Base-by-base conservation (phyloP, 2,113 vertebrate species). In the Tursiops truncatus region DNA sequence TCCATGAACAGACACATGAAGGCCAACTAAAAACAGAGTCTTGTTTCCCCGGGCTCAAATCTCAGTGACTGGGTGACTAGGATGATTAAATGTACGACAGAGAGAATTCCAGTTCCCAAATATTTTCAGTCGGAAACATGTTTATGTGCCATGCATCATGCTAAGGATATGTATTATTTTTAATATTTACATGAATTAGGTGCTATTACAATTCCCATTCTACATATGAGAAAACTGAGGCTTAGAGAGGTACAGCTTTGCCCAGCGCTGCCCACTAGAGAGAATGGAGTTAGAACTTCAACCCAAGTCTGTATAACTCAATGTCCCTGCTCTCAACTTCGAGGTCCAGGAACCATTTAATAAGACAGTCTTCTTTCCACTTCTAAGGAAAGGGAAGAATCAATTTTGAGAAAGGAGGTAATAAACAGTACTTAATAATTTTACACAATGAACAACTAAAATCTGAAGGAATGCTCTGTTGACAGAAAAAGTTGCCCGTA, bases 31-130 rank as follows among this genome's bases (percentile, higher is more conserved):
- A 95, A 95, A 68, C 63, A 23, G 71, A 74, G 28, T 77, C 70
- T 95, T 93, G 11, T 71, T 95, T 93, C 70, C 95, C 60, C 36
- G 77, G 70, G 14, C 95, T 95, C 36, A 93, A 74, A 93, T 88
- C 62, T 96, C 56, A 93, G n/a, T 63, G 86, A 93, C 26, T 14
- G 5, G 33, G 13, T 82, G 74, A 94, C 82, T 18, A 47, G 31
- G 9, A 47, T 90, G 47, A 28, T 68, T 73, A 95, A 97, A 90
- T 68, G 17, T 9, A 70, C 4, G 44, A 15, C 20, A 89, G 25
- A 93, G 79, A 96, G 93, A 94, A 74, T 68, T 67, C 58, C 33
- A 92, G 90, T 81, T 94, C 41, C 53, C 58, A 88, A 91, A 76
- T 76, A 92, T 74, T 87, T 85, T 93, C 70, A 94, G 31, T 73